Conservation (phyloP, 2,888 invertebrate genomes). For the Habroteleia sp. region DNA sequence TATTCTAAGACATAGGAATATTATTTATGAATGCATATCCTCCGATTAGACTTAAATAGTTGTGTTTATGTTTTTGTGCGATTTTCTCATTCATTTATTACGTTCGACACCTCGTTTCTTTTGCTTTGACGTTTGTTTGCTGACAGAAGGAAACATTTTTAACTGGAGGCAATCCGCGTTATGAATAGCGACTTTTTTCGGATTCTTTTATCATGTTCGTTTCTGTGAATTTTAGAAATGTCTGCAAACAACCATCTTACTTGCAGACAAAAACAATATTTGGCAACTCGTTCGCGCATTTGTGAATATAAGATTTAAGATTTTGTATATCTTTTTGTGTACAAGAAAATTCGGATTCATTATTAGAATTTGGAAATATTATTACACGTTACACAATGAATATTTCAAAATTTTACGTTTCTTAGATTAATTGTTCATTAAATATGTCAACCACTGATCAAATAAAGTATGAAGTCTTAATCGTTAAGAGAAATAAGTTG, state of each 20-base stretch:
- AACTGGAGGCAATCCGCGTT: constrained; percentile 43
- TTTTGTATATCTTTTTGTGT: too few species aligned
- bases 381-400: too few species aligned
- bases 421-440: too few species aligned
- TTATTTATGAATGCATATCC: constrained; percentile 52
- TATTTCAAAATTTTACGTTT: too few species aligned
- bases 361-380: too few species aligned
- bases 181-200: constrained; percentile 28
- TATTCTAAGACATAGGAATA: constrained; percentile 57
- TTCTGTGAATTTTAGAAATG: constrained; percentile 20
- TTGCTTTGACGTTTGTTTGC: constrained; percentile 34
- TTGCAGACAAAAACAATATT: neutral
- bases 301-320: neutral
- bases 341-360: too few species aligned
- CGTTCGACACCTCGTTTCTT: constrained; percentile 37
- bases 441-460: too few species aligned
- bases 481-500: too few species aligned
- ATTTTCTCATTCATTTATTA: constrained; percentile 51
- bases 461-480: too few species aligned
- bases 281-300: neutral
- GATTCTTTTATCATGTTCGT: constrained; percentile 4
- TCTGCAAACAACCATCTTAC: constrained; percentile 8
- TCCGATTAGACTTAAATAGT: constrained; percentile 57
- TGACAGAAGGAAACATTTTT: constrained; percentile 50
- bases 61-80: constrained; percentile 61